A percentile compares a stretch with the other conserved stretches of the same genome.
These are phyloP conservation scores for Cryptomyrus ogoouensis DNA, from an alignment of 2,113 vertebrate species.

Conservation along the genomic window DNA sequence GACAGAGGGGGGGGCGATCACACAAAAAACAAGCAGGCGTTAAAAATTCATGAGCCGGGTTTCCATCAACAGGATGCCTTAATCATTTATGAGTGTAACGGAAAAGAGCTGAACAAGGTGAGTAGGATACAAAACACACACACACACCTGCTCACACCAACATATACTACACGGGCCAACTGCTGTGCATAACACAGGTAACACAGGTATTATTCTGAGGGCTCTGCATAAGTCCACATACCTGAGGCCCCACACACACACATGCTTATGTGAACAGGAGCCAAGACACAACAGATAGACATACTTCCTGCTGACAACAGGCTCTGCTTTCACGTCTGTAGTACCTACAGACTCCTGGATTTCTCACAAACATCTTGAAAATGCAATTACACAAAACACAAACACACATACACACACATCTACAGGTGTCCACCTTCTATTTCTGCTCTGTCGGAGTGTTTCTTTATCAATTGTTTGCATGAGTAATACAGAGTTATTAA, in stretches of 20 bases:
- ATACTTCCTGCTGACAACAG: background rate
- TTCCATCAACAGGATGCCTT: conserved; percentile 57
- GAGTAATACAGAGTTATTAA: background rate
- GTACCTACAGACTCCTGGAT: background rate
- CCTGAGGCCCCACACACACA: background rate
- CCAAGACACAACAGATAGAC: background rate
- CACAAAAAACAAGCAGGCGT: conserved; percentile 29
- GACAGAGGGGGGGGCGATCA: background rate
- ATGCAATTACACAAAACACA: background rate
- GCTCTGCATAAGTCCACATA: background rate
- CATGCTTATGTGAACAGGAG: background rate
- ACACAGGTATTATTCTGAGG: background rate
- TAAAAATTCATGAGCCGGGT: conserved; percentile 71
- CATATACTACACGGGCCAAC: background rate
- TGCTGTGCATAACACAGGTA: background rate
- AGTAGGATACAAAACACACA: conserved; percentile 19
- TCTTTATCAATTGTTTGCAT: background rate
- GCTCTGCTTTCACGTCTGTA: background rate
- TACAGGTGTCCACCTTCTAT: background rate
- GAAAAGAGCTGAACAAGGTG: conserved; percentile 38
- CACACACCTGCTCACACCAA: background rate
- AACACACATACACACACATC: background rate
- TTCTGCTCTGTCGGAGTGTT: background rate
- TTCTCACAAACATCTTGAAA: background rate
- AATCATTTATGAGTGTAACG: conserved; percentile 60